A percentile compares a stretch with the other conserved stretches of the same genome.
phyloP scores from a whole-genome alignment of 2,797 vertebrate species.

The Sciaenops ocellatus region DNA sequence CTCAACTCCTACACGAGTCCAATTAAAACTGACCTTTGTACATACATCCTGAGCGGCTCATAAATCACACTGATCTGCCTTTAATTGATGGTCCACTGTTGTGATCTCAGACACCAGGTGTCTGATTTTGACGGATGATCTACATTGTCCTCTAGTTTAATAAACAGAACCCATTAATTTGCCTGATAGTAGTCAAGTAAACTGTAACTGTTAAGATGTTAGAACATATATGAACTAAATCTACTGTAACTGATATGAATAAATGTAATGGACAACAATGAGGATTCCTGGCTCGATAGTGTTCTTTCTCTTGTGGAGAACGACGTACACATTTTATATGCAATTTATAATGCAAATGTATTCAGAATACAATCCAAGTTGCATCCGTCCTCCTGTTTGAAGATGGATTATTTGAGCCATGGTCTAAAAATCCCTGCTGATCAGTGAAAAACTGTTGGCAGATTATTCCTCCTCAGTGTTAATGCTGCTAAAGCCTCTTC shows the following conservation, averaged over 20 bases:
- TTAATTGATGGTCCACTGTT: not conserved
- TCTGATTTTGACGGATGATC: not conserved
- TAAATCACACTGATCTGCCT: conserved; percentile 1
- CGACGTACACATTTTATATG: not conserved
- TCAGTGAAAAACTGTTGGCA: conserved; percentile 27
- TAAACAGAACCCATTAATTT: not conserved
- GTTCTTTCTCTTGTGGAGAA: not conserved
- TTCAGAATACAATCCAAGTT: conserved; percentile 36
- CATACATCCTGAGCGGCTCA: not conserved
- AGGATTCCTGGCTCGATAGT: not conserved
- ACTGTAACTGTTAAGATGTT: not conserved
- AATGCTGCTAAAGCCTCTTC: conserved; percentile 34
- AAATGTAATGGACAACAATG: conserved; percentile 1
- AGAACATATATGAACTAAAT: not conserved
- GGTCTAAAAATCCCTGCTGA: conserved; percentile 19
- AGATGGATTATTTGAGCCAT: conserved; percentile 40
- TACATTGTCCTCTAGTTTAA: not conserved
- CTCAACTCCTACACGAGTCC: conserved; percentile 1
- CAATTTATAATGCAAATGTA: conserved; percentile 24
- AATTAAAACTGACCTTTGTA: conserved; percentile 15
- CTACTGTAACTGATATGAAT: not conserved
- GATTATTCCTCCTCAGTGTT: conserved; percentile 31
- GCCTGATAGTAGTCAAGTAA: not conserved
- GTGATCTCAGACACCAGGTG: not conserved
- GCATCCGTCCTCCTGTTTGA: conserved; percentile 20